These are phyloP conservation scores for Takifugu bimaculatus DNA, from an alignment of 2,113 vertebrate species.

Conservation along the genomic window DNA sequence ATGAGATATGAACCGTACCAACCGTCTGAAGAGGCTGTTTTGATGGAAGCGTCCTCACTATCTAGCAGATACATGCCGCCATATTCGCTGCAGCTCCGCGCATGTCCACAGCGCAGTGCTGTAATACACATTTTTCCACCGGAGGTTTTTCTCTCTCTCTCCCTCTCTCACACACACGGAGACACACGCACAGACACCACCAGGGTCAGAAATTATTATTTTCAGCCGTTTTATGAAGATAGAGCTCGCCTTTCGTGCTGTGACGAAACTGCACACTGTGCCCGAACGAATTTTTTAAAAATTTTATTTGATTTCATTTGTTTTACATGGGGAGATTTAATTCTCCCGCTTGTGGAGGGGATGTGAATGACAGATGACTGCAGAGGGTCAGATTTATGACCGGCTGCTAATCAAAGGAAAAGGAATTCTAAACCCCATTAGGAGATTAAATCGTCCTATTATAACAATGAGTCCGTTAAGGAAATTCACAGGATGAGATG, in stretches of 20 bases:
- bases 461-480: not conserved
- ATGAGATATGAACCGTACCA: constrained; percentile 48
- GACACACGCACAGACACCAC: not conserved
- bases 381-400: not conserved
- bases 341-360: not conserved
- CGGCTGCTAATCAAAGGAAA: not conserved
- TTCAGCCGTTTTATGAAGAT: not conserved
- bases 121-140: constrained; percentile 48
- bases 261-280: constrained; percentile 34
- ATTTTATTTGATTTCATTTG: no score
- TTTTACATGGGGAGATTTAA: not conserved
- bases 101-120: constrained; percentile 71
- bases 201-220: constrained; percentile 19
- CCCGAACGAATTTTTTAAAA: not conserved
- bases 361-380: not conserved
- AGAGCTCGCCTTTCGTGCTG: constrained; percentile 10
- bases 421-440: not conserved
- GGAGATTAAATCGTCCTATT: not conserved
- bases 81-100: constrained; percentile 75
- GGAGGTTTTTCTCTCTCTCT: no score
- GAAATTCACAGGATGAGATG: not conserved
- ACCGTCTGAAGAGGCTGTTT: constrained; percentile 59
- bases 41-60: constrained; percentile 60
- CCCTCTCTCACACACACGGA: not conserved
- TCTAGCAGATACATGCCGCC: constrained; percentile 73